Percentiles rank a stretch among this genome's conserved stretches.
Conservation (phyloP, 2,113 vertebrate genomes). For the Brachypteracias leptosomus region DNA sequence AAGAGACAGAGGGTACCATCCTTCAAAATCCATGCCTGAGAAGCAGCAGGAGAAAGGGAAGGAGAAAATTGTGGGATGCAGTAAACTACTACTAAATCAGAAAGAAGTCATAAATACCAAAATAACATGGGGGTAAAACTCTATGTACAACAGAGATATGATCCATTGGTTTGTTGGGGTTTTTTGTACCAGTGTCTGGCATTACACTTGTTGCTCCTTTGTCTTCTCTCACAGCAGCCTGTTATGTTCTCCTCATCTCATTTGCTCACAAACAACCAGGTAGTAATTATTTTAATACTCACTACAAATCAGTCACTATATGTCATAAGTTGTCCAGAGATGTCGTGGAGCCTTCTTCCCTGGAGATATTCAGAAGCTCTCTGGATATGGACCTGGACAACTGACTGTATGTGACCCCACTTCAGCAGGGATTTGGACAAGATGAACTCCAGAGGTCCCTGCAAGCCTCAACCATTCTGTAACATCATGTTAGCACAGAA, state of each 20-base stretch:
- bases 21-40: background rate
- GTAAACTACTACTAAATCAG: background rate
- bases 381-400: background rate
- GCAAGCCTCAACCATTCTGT: background rate
- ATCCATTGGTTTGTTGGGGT: rapidly evolving
- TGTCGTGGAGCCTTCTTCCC: background rate
- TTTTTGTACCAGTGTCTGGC: background rate
- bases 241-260: background rate
- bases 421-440: background rate
- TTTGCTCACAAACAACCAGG: background rate
- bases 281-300: background rate
- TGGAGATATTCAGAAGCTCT: background rate
- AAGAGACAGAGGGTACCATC: background rate
- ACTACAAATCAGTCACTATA: background rate
- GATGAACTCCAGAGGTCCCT: background rate
- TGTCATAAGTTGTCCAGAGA: background rate
- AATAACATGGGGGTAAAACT: background rate
- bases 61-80: background rate
- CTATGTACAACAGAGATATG: background rate
- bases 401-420: background rate
- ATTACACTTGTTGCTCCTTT: background rate
- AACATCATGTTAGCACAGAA: background rate
- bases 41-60: background rate
- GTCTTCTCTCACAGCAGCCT: background rate
- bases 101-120: background rate